Evolutionary conservation across 2,113 vertebrate species (phyloP), one percentile per base, ranked within the genome.

Genomic region (Calonectris borealis): DNA sequence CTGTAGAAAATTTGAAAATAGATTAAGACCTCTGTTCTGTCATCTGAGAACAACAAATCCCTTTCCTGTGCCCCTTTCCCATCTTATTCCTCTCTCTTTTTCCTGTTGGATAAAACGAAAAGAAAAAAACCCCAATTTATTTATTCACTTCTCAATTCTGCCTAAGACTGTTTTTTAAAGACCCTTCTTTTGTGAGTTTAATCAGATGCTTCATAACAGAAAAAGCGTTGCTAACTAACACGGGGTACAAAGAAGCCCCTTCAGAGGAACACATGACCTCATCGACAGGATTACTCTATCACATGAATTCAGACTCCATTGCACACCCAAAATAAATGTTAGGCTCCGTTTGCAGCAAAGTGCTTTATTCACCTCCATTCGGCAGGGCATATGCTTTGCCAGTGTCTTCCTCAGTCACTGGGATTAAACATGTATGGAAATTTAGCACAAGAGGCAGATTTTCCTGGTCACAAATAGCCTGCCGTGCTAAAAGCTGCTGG

Each of bases 161-260:
- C 82, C 78, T 55, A 29, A 77, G 78, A 52, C 75, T 91, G 84
- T 90, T 94, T 88, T 89, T 92, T 72, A 90, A 73, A 90, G 84
- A 69, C 71, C 64, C 78, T 46, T 87, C 89, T 68, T 95, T 95
- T 96, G 94, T 95, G 82, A 93, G 60, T 70, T 97, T 93, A 97
- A 96, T 97, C 93, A 95, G 94, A 95, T 96, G 93, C 97, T 95
- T 81, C 93, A 96, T 97, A 97, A 96, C 73, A 91, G 89, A 77
- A 91, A 71, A 80, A 95, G 91, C 51, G n/a, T 95, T 97, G 97
- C 97, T 97, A 97, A 96, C 96, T 94, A 94, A 90, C 85, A 5
- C 4, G 0, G 68, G 82, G 29, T 24, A 97, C 97, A 97, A 96
- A 96, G 96, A 88, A 92, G 70, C 84, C 84, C 93, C 95, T 97